These are phyloP conservation scores for Fratercula arctica DNA, from an alignment of 2,797 vertebrate genomes.

Conservation along the genomic window DNA sequence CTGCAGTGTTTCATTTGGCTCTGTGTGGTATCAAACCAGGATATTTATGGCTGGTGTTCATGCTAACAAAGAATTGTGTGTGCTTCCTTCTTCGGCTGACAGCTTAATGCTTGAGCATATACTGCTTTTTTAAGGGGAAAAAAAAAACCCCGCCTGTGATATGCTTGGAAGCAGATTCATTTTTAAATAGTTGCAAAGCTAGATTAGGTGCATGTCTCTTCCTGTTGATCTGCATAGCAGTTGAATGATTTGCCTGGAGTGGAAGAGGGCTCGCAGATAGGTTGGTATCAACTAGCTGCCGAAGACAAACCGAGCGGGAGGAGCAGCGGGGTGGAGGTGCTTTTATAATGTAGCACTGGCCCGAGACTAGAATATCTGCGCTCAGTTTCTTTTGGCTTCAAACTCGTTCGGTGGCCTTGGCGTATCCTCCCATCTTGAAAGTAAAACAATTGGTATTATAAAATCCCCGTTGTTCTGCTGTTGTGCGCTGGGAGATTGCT, in stretches of 20 bases:
- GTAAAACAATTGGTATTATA: neutral
- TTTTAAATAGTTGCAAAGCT: neutral
- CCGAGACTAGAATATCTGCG: neutral
- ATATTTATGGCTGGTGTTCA: neutral
- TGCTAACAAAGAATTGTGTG: neutral
- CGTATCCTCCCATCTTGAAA: neutral
- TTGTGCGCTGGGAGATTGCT: neutral
- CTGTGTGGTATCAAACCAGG: neutral
- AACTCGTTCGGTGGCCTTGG: neutral
- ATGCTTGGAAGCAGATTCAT: neutral
- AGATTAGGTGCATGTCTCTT: neutral
- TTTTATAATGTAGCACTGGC: neutral
- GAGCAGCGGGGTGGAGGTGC: neutral
- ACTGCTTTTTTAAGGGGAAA: neutral
- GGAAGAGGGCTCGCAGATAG: neutral
- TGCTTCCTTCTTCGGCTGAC: neutral
- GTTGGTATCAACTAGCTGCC: neutral
- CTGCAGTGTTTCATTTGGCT: constrained; percentile 35
- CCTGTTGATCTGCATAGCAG: neutral
- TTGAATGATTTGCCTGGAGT: neutral
- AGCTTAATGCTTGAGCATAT: neutral
- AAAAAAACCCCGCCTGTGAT: neutral
- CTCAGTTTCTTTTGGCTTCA: neutral
- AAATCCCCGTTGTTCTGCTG: neutral
- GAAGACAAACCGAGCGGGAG: neutral